Evolutionary conservation across 2,113 vertebrate species (phyloP), one percentile per base, ranked within the genome.

Genomic region (Anhinga anhinga): DNA sequence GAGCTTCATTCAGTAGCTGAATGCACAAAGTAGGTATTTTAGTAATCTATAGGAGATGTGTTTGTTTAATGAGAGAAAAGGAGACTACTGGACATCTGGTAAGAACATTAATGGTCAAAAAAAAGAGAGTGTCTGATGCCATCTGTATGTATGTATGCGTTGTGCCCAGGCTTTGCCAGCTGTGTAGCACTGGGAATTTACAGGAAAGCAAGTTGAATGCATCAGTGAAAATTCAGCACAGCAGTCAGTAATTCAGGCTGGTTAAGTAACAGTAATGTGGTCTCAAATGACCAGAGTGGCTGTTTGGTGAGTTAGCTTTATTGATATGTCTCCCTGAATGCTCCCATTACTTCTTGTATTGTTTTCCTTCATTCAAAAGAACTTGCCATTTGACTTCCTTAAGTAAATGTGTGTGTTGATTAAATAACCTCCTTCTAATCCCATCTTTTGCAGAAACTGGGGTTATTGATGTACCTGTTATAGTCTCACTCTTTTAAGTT

Each of bases 101-200:
- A 19, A 32, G 17, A 63, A 65, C 55, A 12, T 6, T 45, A 45
- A 42, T 0, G 1, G 83, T 30, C 55, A 23, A 20, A 38, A 29
- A 29, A 49, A 71, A 47, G 53, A 63, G 52, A 21, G 21, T 49
- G 6, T 32, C 45, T 58, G 16, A 47, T 86, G 26, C 44, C 82
- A 7, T 42, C 29, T 3, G 0, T 25, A 1, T 8, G 16, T 40
- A 2, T 16, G 30, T 1, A 2, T 16, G 30, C 1, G 2, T 22
- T 40, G 74, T 49, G 76, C 30, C 67, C 32, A 18, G 73, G 34
- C 84, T 82, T 26, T 80, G 81, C 27, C 45, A 44, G 71, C 53
- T 58, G 49, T 1, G 3, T 6, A 27, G 50, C 6, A 1, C 15
- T 49, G 67, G 44, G 63, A 49, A 9, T 77, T 70, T 10, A 4